Evolutionary conservation across 2,113 vertebrate species (phyloP).

Genomic region (Plotosus lineatus): DNA sequence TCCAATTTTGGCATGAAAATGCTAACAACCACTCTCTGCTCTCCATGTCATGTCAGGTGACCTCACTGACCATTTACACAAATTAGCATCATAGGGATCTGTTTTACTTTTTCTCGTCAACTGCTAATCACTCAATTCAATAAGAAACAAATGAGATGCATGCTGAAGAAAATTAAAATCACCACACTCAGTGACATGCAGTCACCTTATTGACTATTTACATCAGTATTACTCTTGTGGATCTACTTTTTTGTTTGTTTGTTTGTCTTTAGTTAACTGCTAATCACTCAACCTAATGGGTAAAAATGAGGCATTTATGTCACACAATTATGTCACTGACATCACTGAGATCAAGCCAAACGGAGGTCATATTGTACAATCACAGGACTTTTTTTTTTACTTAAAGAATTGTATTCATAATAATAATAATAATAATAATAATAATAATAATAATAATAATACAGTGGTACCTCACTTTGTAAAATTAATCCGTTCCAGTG

Average conservation of each 20-base stretch:
- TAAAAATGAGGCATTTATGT: not conserved
- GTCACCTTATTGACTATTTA: too few relatives aligned
- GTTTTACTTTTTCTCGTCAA: not conserved
- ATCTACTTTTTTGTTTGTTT: too few relatives aligned
- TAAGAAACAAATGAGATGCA: not conserved
- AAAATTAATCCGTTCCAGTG: too few relatives aligned
- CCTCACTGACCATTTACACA: not conserved
- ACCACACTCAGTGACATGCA: too few relatives aligned
- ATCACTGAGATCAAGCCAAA: not conserved
- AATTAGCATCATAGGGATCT: not conserved
- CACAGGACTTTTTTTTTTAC: not conserved
- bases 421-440: too few relatives aligned
- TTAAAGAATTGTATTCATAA: too few relatives aligned
- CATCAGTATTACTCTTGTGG: too few relatives aligned
- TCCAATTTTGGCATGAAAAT: not conserved
- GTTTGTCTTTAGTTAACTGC: not conserved
- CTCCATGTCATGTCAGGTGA: not conserved
- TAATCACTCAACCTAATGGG: not conserved
- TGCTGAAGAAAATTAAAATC: too few relatives aligned
- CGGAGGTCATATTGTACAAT: not conserved
- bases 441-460: too few relatives aligned
- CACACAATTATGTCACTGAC: too few relatives aligned
- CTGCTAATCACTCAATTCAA: not conserved
- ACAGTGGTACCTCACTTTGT: too few relatives aligned
- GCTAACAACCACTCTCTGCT: not conserved